Base-by-base conservation (phyloP, 2,888 invertebrate genomes). In the Nasonia oneida region DNA sequence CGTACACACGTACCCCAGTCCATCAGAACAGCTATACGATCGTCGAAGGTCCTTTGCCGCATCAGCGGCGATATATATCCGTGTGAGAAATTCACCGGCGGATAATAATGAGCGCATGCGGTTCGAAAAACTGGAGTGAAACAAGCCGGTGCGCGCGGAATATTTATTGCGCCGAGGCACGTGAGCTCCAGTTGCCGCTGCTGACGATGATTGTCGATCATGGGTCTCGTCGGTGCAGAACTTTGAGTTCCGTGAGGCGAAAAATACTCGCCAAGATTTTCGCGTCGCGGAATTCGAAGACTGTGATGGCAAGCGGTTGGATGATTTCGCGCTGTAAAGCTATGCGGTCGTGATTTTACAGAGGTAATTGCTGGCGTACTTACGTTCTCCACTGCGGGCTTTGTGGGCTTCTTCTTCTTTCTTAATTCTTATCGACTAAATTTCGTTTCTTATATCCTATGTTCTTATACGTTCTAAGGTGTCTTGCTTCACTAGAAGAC, bases 41-140 rank as follows among this genome's bases (percentile, higher is more conserved):
- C 61, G 47, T 23, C 42, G 29, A 50, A 50, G 50, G n/a, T 70
- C 64, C 77, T 77, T 77, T 18, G n/a, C 33, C 33, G 23, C 37
- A 4, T 33, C 29, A 12, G 33, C 29, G 33, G 14, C 29, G 29
- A 67, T 33, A 42, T 64, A 67, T 33, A 67, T 67, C 67, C 39
- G 47, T 39, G 42, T 61, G 57, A 61, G 57, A 23, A 61, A 61
- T 61, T 61, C 39, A 42, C 42, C 71, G 18, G 42, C 10, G 10
- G 42, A 73, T 73, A 73, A 73, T 73, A 73, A 73, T 73, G 73
- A 73, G 73, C 67, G 64, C 71, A n/a, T 39, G 42, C 37, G 71
- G 71, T 73, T 73, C 18, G 42, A 73, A 73, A 73, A 73, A 42
- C 73, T 39, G 47, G n/a, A 39, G 73, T 39, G 71, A 37, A 39